Base-by-base conservation (phyloP, 2,797 vertebrate species). In the Bryconaethiops microstoma region DNA sequence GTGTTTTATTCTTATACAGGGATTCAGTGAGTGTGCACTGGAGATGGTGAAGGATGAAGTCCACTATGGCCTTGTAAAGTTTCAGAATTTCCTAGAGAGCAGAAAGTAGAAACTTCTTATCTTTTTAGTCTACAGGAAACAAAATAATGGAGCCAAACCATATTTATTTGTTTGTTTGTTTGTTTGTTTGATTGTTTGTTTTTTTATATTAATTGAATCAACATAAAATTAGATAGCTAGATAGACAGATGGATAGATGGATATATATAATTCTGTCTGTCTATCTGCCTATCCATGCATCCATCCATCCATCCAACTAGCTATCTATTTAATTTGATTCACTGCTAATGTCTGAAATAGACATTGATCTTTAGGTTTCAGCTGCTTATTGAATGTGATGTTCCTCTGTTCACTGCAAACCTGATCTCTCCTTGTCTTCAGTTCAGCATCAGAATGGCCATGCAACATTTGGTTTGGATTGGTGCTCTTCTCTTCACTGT, bases 401-500 rank as follows among this genome's bases (percentile, higher is more conserved):
- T 39, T 17, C 8, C 39, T 68, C 21, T 48, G 25, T 14, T n/a
- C 7, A 29, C 29, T n/a, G n/a, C 1, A 0, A 19, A 6, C n/a
- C 5, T 40, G 1, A 21, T 68, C 1, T 8, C 48, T 45, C 21
- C 19, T 68, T 12, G 4, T 63, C 21, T 55, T 14, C 23, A 14
- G 64, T 3, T 13, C 4, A 54, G 5, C 5, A 8, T 39, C 63
- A 78, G 9, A 25, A 84, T 84, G 82, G 59, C 19, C 35, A 42
- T 80, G 35, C 69, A 74, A 17, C 17, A 8, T 25, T 71, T 80
- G 50, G 23, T 19, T n/a, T 63, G 71, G 45, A 50, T 76, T 45
- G 19, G 82, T 14, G 2, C 29, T 16, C 8, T 74, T 45, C n/a
- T 81, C 76, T 86, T 80, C 80, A 64, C 74, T 59, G 76, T 14